These are phyloP conservation scores for Mormoops blainvillei DNA, from an alignment of 2,113 vertebrate species.

Conservation along the genomic window DNA sequence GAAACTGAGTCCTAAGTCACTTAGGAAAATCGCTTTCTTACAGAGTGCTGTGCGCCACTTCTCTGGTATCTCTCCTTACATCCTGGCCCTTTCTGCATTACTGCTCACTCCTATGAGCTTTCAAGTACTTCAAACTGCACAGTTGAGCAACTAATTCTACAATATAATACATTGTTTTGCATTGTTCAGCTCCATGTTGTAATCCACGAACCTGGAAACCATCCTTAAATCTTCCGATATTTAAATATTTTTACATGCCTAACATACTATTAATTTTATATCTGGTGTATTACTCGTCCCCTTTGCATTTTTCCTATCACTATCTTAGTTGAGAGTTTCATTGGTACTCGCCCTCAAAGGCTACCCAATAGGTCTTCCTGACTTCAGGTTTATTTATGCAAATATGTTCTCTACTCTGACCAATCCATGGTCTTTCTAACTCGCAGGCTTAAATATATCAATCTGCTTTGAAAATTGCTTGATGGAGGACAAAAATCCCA, in stretches of 20 bases:
- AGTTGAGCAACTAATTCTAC: neutral
- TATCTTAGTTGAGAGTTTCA: neutral
- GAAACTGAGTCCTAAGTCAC: neutral
- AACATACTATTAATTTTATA: neutral
- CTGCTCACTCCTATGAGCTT: neutral
- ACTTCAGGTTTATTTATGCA: neutral
- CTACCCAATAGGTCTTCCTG: neutral
- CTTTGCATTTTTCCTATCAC: neutral
- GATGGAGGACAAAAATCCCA: neutral
- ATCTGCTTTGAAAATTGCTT: neutral
- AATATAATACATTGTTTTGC: neutral
- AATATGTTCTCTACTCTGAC: neutral
- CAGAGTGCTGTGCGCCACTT: rapidly evolving
- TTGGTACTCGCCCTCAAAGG: neutral
- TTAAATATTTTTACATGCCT: neutral
- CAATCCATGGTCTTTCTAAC: neutral
- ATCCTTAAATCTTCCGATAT: neutral
- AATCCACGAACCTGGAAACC: neutral
- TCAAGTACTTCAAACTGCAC: neutral
- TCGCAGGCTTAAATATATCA: neutral
- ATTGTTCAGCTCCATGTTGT: neutral
- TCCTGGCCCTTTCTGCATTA: neutral
- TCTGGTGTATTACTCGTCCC: too few relatives aligned
- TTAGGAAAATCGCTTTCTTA: neutral
- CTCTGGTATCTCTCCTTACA: neutral